Conservation (phyloP, 2,113 vertebrate species). For the Poeciliopsis occidentalis region DNA sequence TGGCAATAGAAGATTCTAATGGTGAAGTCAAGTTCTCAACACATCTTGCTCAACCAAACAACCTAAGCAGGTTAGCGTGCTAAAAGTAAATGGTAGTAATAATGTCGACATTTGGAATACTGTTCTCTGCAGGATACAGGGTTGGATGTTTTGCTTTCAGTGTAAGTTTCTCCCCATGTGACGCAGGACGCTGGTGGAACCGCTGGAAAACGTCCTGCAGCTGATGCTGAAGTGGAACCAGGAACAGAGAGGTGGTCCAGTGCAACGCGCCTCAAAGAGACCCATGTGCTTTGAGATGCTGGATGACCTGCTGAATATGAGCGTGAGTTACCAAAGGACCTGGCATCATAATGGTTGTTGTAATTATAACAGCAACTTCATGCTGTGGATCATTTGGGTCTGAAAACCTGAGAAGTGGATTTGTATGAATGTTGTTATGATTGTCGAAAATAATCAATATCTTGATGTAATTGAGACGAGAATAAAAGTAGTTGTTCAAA, state of each 20-base stretch:
- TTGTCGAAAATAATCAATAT: too few relatives aligned
- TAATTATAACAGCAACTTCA: neutral
- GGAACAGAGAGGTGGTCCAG: conserved; percentile 86
- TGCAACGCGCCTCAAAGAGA: conserved; percentile 75
- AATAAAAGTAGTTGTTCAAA: too few relatives aligned
- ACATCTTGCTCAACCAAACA: conserved; percentile 93
- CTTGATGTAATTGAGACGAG: too few relatives aligned
- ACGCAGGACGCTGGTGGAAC: conserved; percentile 88
- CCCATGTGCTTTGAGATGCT: conserved; percentile 88
- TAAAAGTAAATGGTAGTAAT: neutral
- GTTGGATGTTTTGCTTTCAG: too few relatives aligned
- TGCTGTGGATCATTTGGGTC: neutral
- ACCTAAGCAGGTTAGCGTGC: conserved; percentile 85
- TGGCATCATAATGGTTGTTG: neutral
- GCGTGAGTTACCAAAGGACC: conserved; percentile 75
- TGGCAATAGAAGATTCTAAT: conserved; percentile 94
- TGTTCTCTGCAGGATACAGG: neutral
- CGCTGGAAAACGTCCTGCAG: conserved; percentile 89
- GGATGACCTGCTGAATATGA: conserved; percentile 90
- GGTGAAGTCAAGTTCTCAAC: conserved; percentile 92
- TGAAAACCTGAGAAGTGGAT: too few relatives aligned
- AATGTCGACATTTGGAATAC: too few relatives aligned
- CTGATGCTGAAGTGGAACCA: conserved; percentile 95
- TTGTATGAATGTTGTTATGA: too few relatives aligned
- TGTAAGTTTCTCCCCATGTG: neutral